These are phyloP conservation scores for Dendrolimus houi DNA, from an alignment of 2,888 invertebrate species.

Conservation along the genomic window DNA sequence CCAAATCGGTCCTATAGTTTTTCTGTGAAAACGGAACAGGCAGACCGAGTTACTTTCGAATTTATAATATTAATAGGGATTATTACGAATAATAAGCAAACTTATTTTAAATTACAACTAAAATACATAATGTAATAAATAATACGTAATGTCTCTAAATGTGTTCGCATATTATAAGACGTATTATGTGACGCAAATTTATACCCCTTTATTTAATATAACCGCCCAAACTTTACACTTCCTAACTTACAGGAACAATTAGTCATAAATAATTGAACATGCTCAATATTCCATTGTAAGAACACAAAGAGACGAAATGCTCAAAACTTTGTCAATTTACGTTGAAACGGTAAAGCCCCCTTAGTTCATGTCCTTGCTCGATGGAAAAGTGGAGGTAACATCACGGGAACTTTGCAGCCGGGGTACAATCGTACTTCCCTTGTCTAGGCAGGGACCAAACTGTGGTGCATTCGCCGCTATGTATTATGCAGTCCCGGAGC, in stretches of 20 bases:
- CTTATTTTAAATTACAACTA: too few relatives aligned
- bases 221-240: slow-evolving; percentile 35
- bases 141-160: not conserved
- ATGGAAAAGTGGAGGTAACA: slow-evolving; percentile 61
- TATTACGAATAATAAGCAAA: too few relatives aligned
- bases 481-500: slow-evolving; percentile 67
- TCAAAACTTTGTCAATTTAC: slow-evolving; percentile 68
- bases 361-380: slow-evolving; percentile 58
- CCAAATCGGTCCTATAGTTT: too few relatives aligned
- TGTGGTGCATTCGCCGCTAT: slow-evolving; percentile 71
- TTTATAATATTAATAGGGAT: too few relatives aligned
- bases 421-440: slow-evolving; percentile 64
- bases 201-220: slow-evolving; percentile 14
- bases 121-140: not conserved
- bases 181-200: slow-evolving; percentile 7
- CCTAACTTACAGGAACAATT: slow-evolving; percentile 49
- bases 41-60: too few relatives aligned
- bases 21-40: too few relatives aligned
- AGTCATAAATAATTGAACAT: slow-evolving; percentile 64
- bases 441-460: slow-evolving; percentile 73
- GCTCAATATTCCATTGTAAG: slow-evolving; percentile 57
- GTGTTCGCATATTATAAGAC: not conserved
- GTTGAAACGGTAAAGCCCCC: slow-evolving; percentile 57
- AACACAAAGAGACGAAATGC: slow-evolving; percentile 63
- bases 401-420: slow-evolving; percentile 61